Base-by-base conservation (phyloP, 2,797 vertebrate species). In the Brachyrhaphis roseni region DNA sequence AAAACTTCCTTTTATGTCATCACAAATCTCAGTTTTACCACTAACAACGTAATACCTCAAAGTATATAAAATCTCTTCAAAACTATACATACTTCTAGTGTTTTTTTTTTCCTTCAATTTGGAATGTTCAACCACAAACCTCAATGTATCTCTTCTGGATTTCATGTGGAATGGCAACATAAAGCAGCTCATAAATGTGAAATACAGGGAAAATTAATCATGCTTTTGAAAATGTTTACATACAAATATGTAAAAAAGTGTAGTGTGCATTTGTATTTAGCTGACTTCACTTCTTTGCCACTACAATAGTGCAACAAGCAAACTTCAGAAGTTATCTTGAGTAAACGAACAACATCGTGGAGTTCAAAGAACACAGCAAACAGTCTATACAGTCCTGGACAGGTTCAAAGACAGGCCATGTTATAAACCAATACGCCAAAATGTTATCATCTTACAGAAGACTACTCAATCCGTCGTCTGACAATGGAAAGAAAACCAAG, bases 1-100 rank as follows among this genome's bases (percentile, higher is more conserved):
- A 72, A 36, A 72, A 78, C 72, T 84, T 83, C 49, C 31, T 74
- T 57, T 75, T 45, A 82, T 64, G 72, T 59, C 41, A 41, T 72
- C 72, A 74, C 51, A 51, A 72, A 75, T 76, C 74, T 34, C 43
- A 28, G 73, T 75, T 72, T 80, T 43, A 59, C 73, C 11, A 15
- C 18, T 39, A 43, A 53, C 16, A 66, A 77, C 8, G 47, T 71
- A 49, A 74, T 26, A 31, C 41, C 78, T 84, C 45, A 64, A 76
- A 81, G 36, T 70, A 20, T 64, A 31, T 39, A 57, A 71, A 43
- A 1, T 8, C 1, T 41, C 20, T n/a, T n/a, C 39, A n/a, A 43
- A 70, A 70, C 20, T 41, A 70, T 26, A 23, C 23, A 26, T 12
- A 39, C 20, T 10, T 68, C 18, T 23, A 11, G 18, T 70, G 12